Percentiles rank a stretch among this genome's conserved stretches.
Evolutionary conservation across 2,888 invertebrate species (phyloP).

Genomic region (Drosophila merina): DNA sequence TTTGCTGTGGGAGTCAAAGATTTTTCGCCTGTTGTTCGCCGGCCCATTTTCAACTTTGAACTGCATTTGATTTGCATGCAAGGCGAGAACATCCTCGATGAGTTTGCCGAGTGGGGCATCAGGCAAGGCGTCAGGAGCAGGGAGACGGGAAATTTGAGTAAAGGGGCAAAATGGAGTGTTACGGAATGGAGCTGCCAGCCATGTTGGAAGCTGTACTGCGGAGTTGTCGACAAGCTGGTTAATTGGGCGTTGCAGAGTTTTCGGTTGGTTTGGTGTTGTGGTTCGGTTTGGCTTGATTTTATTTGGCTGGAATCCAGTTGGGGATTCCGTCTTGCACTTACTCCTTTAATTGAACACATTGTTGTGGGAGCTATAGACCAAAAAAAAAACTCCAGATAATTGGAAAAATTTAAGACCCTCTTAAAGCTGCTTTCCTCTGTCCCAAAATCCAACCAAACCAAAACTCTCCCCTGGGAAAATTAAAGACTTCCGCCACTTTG

Average conservation of each 20-base stretch:
- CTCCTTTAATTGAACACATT: conserved; percentile 21
- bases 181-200: conserved; percentile 7
- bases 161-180: neutral
- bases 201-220: conserved; percentile 24
- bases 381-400: neutral
- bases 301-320: conserved; percentile 1
- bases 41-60: conserved; percentile 72
- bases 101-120: conserved; percentile 16
- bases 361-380: neutral
- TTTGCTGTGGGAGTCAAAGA: conserved; percentile 48
- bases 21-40: conserved; percentile 56
- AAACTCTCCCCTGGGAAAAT: conserved; percentile 3
- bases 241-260: conserved; percentile 64
- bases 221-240: conserved; percentile 68
- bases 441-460: conserved; percentile 1
- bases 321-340: neutral
- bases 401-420: neutral
- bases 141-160: neutral
- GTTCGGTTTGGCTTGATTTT: conserved; percentile 23
- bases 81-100: conserved; percentile 58
- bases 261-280: conserved; percentile 33
- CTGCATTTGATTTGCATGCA: conserved; percentile 72
- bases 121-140: neutral
- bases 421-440: neutral
- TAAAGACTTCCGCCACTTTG: conserved; percentile 17